These are phyloP conservation scores for Jaculus jaculus DNA, from an alignment of 2,113 vertebrate genomes.

Conservation along the genomic window DNA sequence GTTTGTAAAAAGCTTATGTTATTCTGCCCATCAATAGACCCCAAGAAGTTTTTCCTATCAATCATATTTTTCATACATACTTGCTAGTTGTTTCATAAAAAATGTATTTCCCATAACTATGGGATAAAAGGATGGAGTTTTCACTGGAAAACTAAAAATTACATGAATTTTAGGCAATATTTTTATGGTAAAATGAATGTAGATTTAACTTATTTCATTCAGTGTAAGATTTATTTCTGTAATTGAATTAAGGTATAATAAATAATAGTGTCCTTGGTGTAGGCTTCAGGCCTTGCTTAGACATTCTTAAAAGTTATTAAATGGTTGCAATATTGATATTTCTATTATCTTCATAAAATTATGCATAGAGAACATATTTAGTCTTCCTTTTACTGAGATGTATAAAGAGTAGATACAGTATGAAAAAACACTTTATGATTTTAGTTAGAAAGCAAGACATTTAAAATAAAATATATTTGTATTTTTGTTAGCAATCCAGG, in stretches of 20 bases:
- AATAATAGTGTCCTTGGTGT: slow-evolving; percentile 15
- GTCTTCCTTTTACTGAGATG: slow-evolving; percentile 25
- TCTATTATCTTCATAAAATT: slow-evolving; percentile 62
- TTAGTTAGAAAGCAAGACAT: neutral
- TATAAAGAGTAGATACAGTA: neutral
- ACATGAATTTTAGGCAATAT: slow-evolving; percentile 31
- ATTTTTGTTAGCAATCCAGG: slow-evolving; percentile 19
- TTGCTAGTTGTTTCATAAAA: slow-evolving; percentile 52
- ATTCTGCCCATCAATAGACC: neutral
- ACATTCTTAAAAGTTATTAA: slow-evolving; percentile 55
- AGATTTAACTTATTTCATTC: slow-evolving; percentile 22
- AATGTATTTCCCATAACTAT: slow-evolving; percentile 4
- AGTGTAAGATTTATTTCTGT: slow-evolving; percentile 58
- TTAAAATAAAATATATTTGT: neutral
- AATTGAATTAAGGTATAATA: slow-evolving; percentile 36
- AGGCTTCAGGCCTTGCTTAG: slow-evolving; percentile 26
- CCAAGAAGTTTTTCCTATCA: slow-evolving; percentile 12
- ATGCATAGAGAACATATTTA: slow-evolving; percentile 62
- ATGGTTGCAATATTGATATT: slow-evolving; percentile 71
- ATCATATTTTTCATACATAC: neutral
- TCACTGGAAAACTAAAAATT: slow-evolving; percentile 8
- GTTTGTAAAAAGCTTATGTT: neutral
- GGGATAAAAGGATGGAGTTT: slow-evolving; percentile 44
- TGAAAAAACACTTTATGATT: neutral
- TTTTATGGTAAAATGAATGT: slow-evolving; percentile 32